Percentiles rank a stretch among this genome's conserved stretches.
These are phyloP conservation scores for Rhombomys opimus DNA, from an alignment of 2,113 vertebrate species.

Conservation along the genomic window DNA sequence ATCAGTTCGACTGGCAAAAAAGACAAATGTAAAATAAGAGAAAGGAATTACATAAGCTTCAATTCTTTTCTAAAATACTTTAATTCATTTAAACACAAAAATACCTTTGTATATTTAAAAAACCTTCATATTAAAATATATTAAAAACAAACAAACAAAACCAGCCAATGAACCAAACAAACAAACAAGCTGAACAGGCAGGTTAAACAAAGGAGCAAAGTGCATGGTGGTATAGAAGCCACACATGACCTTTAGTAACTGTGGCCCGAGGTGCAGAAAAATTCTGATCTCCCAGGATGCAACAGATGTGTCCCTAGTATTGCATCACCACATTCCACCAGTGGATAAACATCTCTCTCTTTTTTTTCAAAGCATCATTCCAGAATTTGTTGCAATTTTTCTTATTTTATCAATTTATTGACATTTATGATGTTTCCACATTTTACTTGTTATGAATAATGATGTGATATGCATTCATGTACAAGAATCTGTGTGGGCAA, in stretches of 20 bases:
- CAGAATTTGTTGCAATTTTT: neutral
- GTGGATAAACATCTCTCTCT: neutral
- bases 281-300: neutral
- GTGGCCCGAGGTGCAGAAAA: neutral
- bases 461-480: neutral
- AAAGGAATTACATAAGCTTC: neutral
- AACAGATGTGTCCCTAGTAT: neutral
- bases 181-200: neutral
- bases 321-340: neutral
- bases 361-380: no score
- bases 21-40: neutral
- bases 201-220: neutral
- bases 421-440: neutral
- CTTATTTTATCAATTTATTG: neutral
- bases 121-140: neutral
- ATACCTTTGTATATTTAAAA: neutral
- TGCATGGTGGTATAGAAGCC: no score
- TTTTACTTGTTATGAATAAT: neutral
- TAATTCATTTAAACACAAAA: conserved; percentile 21
- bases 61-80: neutral
- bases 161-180: neutral
- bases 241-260: neutral
- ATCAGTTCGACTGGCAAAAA: neutral
- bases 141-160: neutral
- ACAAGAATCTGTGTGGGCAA: neutral